Conservation (phyloP, 2,797 vertebrate species). For the Poecilia wingei region DNA sequence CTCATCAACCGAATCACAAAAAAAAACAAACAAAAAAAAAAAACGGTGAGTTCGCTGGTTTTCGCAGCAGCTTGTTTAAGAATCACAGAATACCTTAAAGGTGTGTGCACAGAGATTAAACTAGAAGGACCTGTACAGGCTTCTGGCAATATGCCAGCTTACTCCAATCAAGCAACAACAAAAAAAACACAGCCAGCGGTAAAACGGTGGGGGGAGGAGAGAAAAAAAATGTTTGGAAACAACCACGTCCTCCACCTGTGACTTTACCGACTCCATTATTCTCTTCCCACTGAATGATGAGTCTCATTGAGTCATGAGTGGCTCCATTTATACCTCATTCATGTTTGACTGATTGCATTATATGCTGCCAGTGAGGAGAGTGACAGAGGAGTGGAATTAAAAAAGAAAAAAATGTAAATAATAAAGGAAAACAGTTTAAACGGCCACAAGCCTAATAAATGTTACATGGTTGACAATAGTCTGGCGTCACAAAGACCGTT, state of each 20-base stretch:
- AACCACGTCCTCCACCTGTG: slow-evolving; percentile 19
- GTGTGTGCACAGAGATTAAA: slow-evolving; percentile 22
- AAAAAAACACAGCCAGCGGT: background rate
- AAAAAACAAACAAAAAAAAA: background rate
- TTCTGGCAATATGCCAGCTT: background rate
- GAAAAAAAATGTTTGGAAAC: slow-evolving; percentile 10
- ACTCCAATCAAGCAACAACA: background rate
- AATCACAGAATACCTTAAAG: slow-evolving; percentile 12
- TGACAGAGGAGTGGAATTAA: slow-evolving; percentile 13
- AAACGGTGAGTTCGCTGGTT: background rate
- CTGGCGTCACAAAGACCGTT: slow-evolving; percentile 8
- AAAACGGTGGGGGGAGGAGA: too few relatives aligned
- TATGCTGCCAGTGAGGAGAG: slow-evolving; percentile 14
- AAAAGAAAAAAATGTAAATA: background rate
- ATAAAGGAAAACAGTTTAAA: slow-evolving; percentile 16
- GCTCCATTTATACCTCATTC: slow-evolving; percentile 59
- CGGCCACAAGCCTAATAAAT: slow-evolving; percentile 40
- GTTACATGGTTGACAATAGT: slow-evolving; percentile 24
- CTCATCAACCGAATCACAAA: background rate
- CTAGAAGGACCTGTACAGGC: slow-evolving; percentile 9
- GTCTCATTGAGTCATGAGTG: slow-evolving; percentile 46
- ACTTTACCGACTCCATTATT: slow-evolving; percentile 28
- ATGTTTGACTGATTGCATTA: slow-evolving; percentile 55
- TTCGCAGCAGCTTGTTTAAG: slow-evolving; percentile 8
- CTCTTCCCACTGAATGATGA: slow-evolving; percentile 49